These are phyloP conservation scores for Remorina albescens DNA, from an alignment of 2,797 vertebrate genomes.

Conservation along the genomic window DNA sequence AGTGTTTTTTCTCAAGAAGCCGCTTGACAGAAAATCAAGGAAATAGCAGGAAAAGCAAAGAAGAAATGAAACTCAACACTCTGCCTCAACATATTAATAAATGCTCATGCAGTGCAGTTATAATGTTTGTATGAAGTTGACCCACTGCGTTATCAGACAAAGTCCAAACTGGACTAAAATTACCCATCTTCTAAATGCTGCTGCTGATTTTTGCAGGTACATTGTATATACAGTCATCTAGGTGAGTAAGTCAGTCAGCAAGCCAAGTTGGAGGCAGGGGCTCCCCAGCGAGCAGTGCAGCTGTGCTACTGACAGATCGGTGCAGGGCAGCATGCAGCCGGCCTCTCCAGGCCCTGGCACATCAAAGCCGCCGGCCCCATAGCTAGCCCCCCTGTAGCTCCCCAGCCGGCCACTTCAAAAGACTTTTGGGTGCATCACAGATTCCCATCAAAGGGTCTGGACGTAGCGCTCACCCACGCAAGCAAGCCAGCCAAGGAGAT, in stretches of 20 bases:
- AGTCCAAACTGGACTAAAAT: not conserved
- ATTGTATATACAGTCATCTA: slow-evolving; percentile 35
- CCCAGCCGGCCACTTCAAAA: slow-evolving; percentile 87
- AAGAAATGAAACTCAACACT: slow-evolving; percentile 34
- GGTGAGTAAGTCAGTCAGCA: slow-evolving; percentile 54
- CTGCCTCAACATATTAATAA: slow-evolving; percentile 40
- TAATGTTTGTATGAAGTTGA: not conserved
- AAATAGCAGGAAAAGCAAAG: slow-evolving; percentile 38
- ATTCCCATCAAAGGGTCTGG: slow-evolving; percentile 83
- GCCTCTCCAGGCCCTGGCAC: slow-evolving; percentile 79
- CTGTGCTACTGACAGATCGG: slow-evolving; percentile 87
- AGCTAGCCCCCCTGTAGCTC: slow-evolving; percentile 82
- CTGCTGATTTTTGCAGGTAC: slow-evolving; percentile 38
- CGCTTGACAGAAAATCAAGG: slow-evolving; percentile 59
- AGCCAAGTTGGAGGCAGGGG: slow-evolving; percentile 49
- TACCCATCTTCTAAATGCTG: slow-evolving; percentile 6
- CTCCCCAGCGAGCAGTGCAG: slow-evolving; percentile 71
- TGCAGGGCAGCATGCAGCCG: slow-evolving; percentile 85
- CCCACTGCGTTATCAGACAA: slow-evolving; percentile 1
- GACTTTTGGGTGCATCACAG: slow-evolving; percentile 83
- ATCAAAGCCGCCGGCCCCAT: slow-evolving; percentile 79
- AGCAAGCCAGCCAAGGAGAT: slow-evolving; percentile 76
- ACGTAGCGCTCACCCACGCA: slow-evolving; percentile 74
- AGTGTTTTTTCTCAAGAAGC: slow-evolving; percentile 50
- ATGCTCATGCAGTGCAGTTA: slow-evolving; percentile 1